Base-by-base conservation (phyloP, 2,113 vertebrate species). In the Embiotoca jacksoni region DNA sequence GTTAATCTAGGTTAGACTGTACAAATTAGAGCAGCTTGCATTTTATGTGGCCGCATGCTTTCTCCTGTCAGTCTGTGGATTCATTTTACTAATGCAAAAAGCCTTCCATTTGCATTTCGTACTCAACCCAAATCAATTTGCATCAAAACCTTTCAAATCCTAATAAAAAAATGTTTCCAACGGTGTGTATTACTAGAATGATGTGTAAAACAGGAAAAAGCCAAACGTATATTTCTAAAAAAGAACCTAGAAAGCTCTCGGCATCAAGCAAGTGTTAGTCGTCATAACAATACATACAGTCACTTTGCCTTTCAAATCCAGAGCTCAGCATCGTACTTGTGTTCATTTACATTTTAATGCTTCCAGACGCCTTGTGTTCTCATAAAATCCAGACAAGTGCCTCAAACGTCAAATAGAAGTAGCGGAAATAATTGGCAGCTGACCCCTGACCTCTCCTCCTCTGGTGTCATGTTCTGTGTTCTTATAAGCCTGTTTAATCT, bases 71-170 rank as follows among this genome's bases (percentile, higher is more conserved):
- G 36, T 68, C 32, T 57, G 39, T 36, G 30, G 32, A 35, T 7
- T 31, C 3, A 90, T 90, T 93, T 92, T 68, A 78, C 72, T 90
- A 84, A 91, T 91, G 88, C 91, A 92, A 92, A 92, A 84, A 39
- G 7, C 36, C 1, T 66, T 11, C 2, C 2, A 90, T 93, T 93
- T 93, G 85, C 89, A 93, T 92, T 13, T 39, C 6, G 23, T 35
- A 37, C 3, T 49, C 3, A 5, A 23, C 47, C 70, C 1, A 63
- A 41, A 39, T 50, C 0, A 47, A 3, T 31, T 47, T 64, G 6
- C 37, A 41, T 64, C 31, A 7, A 36, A 60, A 67, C 16, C 31
- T 75, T 63, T 49, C 3, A 5, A 59, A 44, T 53, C 35, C 23
- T 23, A 23, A 5, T 1, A 54, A 82, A 54, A 2, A 3, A 13